These are phyloP conservation scores for Myotis findleyi DNA, from an alignment of 2,797 vertebrate genomes.

Conservation along the genomic window DNA sequence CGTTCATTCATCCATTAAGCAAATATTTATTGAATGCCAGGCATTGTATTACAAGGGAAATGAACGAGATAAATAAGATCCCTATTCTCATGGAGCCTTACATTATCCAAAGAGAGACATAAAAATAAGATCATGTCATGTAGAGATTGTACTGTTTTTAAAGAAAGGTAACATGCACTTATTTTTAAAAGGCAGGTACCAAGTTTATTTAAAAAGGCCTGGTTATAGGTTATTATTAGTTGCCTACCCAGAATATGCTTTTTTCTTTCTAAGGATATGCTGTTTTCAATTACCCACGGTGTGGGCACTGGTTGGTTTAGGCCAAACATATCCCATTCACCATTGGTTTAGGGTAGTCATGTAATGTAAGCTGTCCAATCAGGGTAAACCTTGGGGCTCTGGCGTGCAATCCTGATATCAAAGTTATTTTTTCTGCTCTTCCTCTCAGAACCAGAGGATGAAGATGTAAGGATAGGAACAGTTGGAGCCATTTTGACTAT, in stretches of 20 bases:
- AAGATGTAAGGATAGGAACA: neutral
- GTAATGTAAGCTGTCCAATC: neutral
- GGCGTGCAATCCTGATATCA: neutral
- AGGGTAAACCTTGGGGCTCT: neutral
- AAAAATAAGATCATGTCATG: conserved; percentile 39
- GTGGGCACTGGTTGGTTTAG: neutral
- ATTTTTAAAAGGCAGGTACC: neutral
- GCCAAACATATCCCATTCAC: neutral
- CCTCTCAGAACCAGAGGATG: neutral
- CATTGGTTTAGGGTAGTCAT: neutral
- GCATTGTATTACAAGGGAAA: conserved; percentile 5
- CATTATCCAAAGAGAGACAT: neutral
- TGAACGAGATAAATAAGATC: neutral
- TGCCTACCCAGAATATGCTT: neutral
- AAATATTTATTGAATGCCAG: conserved; percentile 55
- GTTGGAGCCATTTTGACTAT: neutral
- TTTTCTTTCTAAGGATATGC: neutral
- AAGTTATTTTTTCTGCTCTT: neutral
- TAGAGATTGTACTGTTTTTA: neutral
- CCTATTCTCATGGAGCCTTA: neutral
- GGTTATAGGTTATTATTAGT: neutral
- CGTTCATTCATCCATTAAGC: conserved; percentile 53
- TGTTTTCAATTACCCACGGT: neutral
- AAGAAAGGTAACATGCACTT: neutral
- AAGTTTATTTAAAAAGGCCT: neutral